Base-by-base conservation (phyloP, 2,797 vertebrate species). In the Yasuhikotakia modesta region DNA sequence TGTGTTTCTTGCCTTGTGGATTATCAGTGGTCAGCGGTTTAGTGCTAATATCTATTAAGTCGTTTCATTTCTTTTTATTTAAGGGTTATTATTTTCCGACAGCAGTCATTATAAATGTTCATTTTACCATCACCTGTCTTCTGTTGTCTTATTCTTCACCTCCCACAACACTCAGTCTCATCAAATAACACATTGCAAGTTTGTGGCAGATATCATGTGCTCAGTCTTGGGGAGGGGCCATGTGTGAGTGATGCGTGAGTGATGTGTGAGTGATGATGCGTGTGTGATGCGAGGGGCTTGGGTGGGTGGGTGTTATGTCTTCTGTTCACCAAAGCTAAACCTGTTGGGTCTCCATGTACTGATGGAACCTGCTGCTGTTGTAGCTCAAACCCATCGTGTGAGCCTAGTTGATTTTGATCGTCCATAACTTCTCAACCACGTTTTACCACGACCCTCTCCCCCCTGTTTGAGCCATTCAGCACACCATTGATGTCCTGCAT, bases 81-180 rank as follows among this genome's bases (percentile, higher is more conserved):
- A 93, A 93, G 91, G 90, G 91, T 92, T 93, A 90, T 92, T 93
- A 90, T 92, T 93, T 93, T 93, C 91, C 92, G 87, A 93, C 92
- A 91, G 92, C 91, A 93, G 95, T 95, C 95, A 95, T 95, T 95
- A 96, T 96, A 96, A 96, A 96, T 95, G 95, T 95, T 95, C 95
- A 96, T 95, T 95, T 95, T 94, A 95, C 94, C 95, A 96, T 96
- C 95, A 94, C 94, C 94, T 95, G 95, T 96, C 95, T 96, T 96
- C 94, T 93, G 95, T 95, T 96, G 95, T 96, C 94, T 95, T 96
- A 95, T 96, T 96, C 92, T 92, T 93, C 93, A 94, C 93, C 92
- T 93, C 91, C 91, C 93, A 94, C 93, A 86, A 93, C 93, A 94
- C 93, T 93, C 92, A 91, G 90, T 91, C 92, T 93, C 93, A 93